A percentile compares a stretch with the other conserved stretches of the same genome.
Conservation (phyloP, 2,888 invertebrate species). For the Lepas anatifera region DNA sequence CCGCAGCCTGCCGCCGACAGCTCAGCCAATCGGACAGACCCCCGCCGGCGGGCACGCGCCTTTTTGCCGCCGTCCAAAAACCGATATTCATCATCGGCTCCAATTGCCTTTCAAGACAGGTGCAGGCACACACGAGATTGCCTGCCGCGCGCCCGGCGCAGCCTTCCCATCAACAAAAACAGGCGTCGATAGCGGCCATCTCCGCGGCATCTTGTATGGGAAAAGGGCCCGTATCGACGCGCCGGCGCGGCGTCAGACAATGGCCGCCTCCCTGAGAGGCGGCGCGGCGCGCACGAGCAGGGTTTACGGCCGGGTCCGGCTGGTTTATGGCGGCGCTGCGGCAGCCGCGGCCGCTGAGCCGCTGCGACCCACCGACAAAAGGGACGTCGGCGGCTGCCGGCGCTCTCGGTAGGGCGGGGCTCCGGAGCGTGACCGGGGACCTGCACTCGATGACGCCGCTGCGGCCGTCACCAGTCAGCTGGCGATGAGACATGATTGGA, state of each 20-base stretch:
- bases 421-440: too few relatives aligned
- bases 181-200: neutral
- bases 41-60: neutral
- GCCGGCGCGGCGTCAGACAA: neutral
- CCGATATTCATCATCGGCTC: neutral
- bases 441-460: too few relatives aligned
- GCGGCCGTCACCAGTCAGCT: too few relatives aligned
- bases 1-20: too few relatives aligned
- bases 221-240: neutral
- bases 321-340: neutral
- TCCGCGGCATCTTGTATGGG: neutral
- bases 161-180: conserved; percentile 8
- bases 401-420: too few relatives aligned
- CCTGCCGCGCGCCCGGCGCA: neutral
- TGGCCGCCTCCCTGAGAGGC: neutral
- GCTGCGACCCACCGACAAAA: too few relatives aligned
- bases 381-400: too few relatives aligned
- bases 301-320: too few relatives aligned
- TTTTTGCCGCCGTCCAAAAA: neutral
- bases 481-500: too few relatives aligned
- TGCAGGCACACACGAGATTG: conserved; percentile 11
- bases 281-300: too few relatives aligned
- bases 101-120: conserved; percentile 10
- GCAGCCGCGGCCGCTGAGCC: neutral
- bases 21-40: too few relatives aligned